Base-by-base conservation (phyloP, 2,888 invertebrate species). In the Eristalinus aeneus region DNA sequence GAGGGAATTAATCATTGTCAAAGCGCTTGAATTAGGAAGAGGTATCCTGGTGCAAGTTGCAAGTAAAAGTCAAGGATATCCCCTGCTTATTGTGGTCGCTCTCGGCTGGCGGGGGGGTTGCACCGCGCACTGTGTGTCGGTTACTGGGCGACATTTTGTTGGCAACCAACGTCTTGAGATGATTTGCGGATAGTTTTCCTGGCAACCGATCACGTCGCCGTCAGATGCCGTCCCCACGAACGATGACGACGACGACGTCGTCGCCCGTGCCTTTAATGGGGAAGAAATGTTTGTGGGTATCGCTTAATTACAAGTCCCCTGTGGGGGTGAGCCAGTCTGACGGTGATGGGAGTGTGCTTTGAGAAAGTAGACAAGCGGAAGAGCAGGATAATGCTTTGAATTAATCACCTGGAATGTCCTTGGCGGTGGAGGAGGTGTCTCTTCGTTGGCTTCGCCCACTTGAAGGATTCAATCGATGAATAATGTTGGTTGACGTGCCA, bases 1-100 rank as follows among this genome's bases (percentile, higher is more conserved):
- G 87, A 88, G 80, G 79, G 84, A 89, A 89, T 89, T 89, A 89
- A 89, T 89, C 89, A 89, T 88, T 89, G 89, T 89, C 89, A 89
- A 88, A 88, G 88, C 86, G 83, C 88, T 88, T 89, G 88, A 89
- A 89, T 89, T 89, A 88, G 86, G 77, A 88, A 68, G 69, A 86
- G 76, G 78, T 88, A 86, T 83, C 73, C 83, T 85, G 69, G 63
- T 79, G 84, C 79, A 80, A 74, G 79, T 76, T 72, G 72, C 71
- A 72, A 67, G 80, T 63, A 76, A 80, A 80, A 85, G 80, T 80
- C 84, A 80, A 80, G 71, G 80, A 68, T 85, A 76, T 72, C 84
- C 71, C 53, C 34, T 72, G 68, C 23, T 60, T 61, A 60, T 65
- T 76, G 80, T 75, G 67, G 67, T 31, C 65, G 74, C n/a, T n/a